Evolutionary conservation across 2,888 invertebrate genomes (phyloP), one percentile per base, ranked within the genome.

Genomic region (Frankliniella fusca): DNA sequence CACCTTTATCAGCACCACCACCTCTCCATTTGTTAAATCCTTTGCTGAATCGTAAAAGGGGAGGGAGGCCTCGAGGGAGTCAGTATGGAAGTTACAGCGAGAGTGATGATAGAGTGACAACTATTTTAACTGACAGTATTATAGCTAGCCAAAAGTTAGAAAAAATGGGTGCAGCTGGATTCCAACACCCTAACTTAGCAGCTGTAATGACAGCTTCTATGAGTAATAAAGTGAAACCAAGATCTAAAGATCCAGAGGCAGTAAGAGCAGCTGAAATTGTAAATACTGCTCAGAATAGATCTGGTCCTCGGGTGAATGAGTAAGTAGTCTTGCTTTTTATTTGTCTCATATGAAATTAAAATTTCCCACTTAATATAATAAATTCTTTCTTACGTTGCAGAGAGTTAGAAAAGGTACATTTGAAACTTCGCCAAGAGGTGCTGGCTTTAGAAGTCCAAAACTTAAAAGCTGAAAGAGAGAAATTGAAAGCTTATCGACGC

Each of bases 91-190:
- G 70, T 27, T 76, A 76, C 70, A 76, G 70, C 12, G 70, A 76
- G 12, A 76, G 70, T 27, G 70, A 76, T 23, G 70, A 76, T 27
- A 76, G 70, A 27, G 70, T 76, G 27, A 76, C 70, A n/a, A 76
- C 70, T 1, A 76, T 76, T 23, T 27, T 76, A 23, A 76, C 70
- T 2, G 70, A 76, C 27, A 76, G 70, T 12, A 76, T 76, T 23
- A 76, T 76, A 12, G 70, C 70, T 10, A 76, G 27, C 27, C 70
- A 76, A 27, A 76, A 76, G 27, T 27, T 76, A 12, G 70, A 76
- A 12, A 76, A 76, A 27, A 76, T 76, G 70, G 70, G 70, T 7
- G 70, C 70, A 23, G 23, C 70, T 11, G 70, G 23, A 11, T 76
- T 27, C 70, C 70, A 27, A 23, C 3, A 23, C 2, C 23, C 70